phyloP scores from a whole-genome alignment of 1,140 invertebrate species.

The Cherax quadricarinatus region DNA sequence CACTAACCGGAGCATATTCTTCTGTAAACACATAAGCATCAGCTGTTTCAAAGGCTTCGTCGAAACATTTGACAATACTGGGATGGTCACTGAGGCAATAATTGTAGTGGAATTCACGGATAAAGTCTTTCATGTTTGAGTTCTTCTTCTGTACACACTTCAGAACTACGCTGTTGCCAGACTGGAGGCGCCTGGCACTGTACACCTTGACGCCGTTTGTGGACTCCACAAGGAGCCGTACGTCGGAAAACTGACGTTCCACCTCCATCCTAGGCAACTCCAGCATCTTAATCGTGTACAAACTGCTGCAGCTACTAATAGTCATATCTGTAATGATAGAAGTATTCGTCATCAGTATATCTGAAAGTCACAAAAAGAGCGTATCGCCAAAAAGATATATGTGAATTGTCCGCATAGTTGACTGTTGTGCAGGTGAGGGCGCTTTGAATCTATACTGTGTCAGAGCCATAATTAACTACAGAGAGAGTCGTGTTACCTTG shows the following conservation, averaged over 20 bases:
- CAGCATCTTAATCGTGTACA: conserved; percentile 53
- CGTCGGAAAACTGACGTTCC: conserved; percentile 47
- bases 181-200: conserved; percentile 89
- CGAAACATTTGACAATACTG: conserved; percentile 91
- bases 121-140: conserved; percentile 84
- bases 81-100: conserved; percentile 88
- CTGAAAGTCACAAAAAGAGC: no score
- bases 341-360: no score
- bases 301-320: background rate
- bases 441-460: no score
- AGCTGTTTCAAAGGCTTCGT: conserved; percentile 91
- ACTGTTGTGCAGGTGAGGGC: no score
- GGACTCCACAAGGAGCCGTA: conserved; percentile 81
- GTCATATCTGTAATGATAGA: no score
- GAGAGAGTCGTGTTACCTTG: no score
- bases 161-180: conserved; percentile 87
- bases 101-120: conserved; percentile 93
- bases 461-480: no score
- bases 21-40: conserved; percentile 93
- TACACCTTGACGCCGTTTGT: conserved; percentile 96
- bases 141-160: conserved; percentile 72
- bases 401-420: no score
- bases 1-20: conserved; percentile 92
- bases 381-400: no score
- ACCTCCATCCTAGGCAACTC: background rate